phyloP scores from a whole-genome alignment of 2,113 vertebrate species.

The Chlorodrepanis virens region DNA sequence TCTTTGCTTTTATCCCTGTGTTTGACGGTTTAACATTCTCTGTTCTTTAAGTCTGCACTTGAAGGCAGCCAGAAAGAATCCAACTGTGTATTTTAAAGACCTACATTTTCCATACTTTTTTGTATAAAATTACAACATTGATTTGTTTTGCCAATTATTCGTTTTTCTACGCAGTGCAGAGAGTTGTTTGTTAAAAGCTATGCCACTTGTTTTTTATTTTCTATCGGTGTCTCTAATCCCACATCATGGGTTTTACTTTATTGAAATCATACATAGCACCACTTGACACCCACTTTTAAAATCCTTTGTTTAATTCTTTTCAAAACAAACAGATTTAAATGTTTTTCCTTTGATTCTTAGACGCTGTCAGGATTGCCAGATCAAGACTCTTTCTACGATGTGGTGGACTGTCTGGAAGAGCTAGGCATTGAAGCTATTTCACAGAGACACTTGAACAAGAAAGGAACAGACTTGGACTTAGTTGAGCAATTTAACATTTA shows the following conservation, averaged over 20 bases:
- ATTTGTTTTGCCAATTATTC: slow-evolving; percentile 45
- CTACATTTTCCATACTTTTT: background rate
- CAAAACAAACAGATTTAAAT: slow-evolving; percentile 50
- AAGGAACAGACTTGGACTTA: slow-evolving; percentile 93
- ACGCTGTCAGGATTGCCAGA: slow-evolving; percentile 89
- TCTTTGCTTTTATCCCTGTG: background rate
- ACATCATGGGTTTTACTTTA: slow-evolving; percentile 6
- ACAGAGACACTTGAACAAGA: slow-evolving; percentile 89
- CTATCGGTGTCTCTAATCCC: background rate
- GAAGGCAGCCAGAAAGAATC: background rate
- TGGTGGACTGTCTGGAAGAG: slow-evolving; percentile 96
- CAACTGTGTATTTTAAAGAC: slow-evolving; percentile 22
- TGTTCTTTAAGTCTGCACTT: background rate
- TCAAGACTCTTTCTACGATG: slow-evolving; percentile 95
- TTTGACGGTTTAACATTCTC: slow-evolving; percentile 10
- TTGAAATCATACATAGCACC: slow-evolving; percentile 8
- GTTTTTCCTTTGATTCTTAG: slow-evolving; percentile 74
- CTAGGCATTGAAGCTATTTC: slow-evolving; percentile 87
- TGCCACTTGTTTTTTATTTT: slow-evolving; percentile 50
- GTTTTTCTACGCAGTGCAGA: background rate
- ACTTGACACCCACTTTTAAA: slow-evolving; percentile 16
- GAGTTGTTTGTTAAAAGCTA: slow-evolving; percentile 19
- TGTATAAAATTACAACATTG: slow-evolving; percentile 17
- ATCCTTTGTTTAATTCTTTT: slow-evolving; percentile 45
- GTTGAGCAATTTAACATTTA: slow-evolving; percentile 96